Evolutionary conservation across 2,113 vertebrate species (phyloP), one percentile per base, ranked within the genome.

Genomic region (Carassius carassius): DNA sequence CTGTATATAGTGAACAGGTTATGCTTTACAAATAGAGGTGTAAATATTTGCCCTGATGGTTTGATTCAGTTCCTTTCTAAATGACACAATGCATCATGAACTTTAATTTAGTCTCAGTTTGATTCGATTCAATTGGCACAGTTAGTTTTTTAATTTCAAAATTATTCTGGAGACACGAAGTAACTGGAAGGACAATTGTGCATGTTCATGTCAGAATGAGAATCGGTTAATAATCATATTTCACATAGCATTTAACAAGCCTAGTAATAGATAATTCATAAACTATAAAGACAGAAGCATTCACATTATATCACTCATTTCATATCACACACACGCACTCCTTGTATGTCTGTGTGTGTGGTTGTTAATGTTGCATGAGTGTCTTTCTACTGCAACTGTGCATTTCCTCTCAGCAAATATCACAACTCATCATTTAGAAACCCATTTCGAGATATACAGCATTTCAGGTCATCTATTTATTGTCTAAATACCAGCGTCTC

Each of bases 341-440:
- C 78, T 63, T 63, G 21, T 58, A 65, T 62, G 78, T 80, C 4
- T 60, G 4, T 79, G 3, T 44, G 78, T 63, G 12, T 16, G 13
- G 72, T 49, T 74, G 41, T 74, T 74, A 47, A 74, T 49, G 72
- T 74, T 65, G 78, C 78, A 90, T 90, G 41, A 10, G 2, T 44
- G 88, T 78, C 35, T 19, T 21, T 41, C 70, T 88, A 29, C 81
- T 62, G 67, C 83, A 49, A 37, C 17, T 67, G n/a, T 60, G 32
- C 37, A 69, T 54, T 29, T 32, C 32, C 35, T 35, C 21, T 51
- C 56, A 29, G 67, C 84, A 80, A 76, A 86, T 56, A 88, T 88
- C 78, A 83, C 25, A 88, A 80, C 87, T 63, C 47, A 19, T 44
- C 19, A 16, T 69, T 58, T 83, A 72, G 75, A 70, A 58, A 23